phyloP scores from a whole-genome alignment of 2,113 vertebrate species.

The Vulpes ferrilata region DNA sequence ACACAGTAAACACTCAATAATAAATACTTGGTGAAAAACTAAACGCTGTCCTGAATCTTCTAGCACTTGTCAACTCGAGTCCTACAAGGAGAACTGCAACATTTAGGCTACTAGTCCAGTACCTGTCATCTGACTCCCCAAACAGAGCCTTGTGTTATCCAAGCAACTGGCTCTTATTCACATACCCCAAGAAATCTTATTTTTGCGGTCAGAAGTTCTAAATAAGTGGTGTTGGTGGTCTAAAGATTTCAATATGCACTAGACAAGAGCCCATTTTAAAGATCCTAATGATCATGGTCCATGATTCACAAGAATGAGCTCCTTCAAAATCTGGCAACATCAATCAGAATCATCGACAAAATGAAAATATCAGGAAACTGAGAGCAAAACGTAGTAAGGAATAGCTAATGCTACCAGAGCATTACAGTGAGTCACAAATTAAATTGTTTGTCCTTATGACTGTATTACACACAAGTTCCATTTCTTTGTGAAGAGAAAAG shows the following conservation, averaged over 20 bases:
- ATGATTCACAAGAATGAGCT: neutral
- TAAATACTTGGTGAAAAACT: neutral
- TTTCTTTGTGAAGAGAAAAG: constrained; percentile 30
- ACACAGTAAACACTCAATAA: neutral
- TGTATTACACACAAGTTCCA: neutral
- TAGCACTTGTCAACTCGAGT: neutral
- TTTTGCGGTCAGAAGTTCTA: neutral
- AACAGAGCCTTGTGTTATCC: neutral
- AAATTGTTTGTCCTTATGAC: neutral
- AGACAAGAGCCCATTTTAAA: neutral
- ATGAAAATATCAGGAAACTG: neutral
- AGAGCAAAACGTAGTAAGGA: neutral
- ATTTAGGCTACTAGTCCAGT: neutral
- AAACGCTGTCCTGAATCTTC: neutral
- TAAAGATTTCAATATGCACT: neutral
- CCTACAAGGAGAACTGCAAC: neutral
- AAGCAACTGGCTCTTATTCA: neutral
- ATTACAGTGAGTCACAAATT: neutral
- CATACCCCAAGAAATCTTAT: neutral
- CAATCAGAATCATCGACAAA: neutral
- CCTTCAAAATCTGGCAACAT: neutral
- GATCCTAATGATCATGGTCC: neutral
- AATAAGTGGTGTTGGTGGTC: neutral
- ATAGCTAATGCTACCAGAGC: neutral
- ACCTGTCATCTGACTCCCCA: neutral